Base-by-base conservation (phyloP, 1,140 invertebrate genomes). In the Pogonomyrmex barbatus region DNA sequence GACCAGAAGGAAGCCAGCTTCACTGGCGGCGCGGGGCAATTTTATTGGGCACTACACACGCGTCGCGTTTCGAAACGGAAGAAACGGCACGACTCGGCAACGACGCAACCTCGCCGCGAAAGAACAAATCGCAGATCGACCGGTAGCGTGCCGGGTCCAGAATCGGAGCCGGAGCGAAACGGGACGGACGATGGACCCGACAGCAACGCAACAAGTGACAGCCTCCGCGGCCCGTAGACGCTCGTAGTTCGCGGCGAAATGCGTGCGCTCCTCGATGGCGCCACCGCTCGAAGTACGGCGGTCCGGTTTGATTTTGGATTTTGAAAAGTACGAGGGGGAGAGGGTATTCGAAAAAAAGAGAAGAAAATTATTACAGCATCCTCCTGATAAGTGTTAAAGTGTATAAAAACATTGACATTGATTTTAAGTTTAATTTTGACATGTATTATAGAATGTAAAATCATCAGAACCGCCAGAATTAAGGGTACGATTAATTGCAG, bases 141-240 rank as follows among this genome's bases (percentile, higher is more conserved):
- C 83, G 87, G 68, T 36, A 30, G 30, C 42, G 47, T 17, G 77
- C 45, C 36, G 56, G 42, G 39, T 62, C 17, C 52, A 84, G 60
- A 67, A 36, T 50, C 76, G 86, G 78, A 87, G 65, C 75, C n/a
- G 63, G 24, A 33, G 52, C 75, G 75, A 17, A 50, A 70, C 63
- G 63, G 8, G 24, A 70, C 45, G 45, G 63, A 83, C 85, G 88
- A 54, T 77, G 71, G 75, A 70, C 85, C 87, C 84, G 76, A 77
- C 85, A 71, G 79, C 89, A 76, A 88, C 88, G 89, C 89, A 90
- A 90, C 89, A 90, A 90, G 89, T 90, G 89, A 90, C 89, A 82
- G 88, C 87, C 84, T 62, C 71, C 60, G 73, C 24, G 47, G 12
- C 75, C 50, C 54, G 70, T 50, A 67, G 76, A 67, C 70, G 54